A percentile compares a stretch with the other conserved stretches of the same genome.
Conservation (phyloP, 2,113 vertebrate genomes). For the Psilopsiagon aurifrons region DNA sequence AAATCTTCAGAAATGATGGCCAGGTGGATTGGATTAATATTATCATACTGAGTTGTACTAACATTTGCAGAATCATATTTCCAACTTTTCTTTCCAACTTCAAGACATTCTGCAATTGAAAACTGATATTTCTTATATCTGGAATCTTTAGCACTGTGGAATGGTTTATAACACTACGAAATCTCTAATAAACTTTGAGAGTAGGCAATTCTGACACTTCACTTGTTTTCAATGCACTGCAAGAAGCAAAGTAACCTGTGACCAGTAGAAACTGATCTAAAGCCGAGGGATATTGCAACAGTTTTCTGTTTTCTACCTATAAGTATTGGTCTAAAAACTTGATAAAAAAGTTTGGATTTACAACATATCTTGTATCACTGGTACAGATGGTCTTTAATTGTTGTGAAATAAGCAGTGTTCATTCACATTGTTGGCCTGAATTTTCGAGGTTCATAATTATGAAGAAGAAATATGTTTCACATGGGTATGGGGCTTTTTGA, state of each 20-base stretch:
- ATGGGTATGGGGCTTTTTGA: not conserved
- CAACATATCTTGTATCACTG: not conserved
- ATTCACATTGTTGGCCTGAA: not conserved
- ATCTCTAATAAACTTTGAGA: not conserved
- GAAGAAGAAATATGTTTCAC: not conserved
- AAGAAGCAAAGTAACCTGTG: not conserved
- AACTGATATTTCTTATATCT: not conserved
- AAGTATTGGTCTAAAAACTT: not conserved
- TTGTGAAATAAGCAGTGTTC: not conserved
- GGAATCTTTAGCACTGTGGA: too few species aligned
- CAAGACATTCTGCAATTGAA: not conserved
- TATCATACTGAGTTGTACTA: not conserved
- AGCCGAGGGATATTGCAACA: not conserved
- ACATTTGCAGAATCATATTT: not conserved
- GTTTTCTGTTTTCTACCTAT: not conserved
- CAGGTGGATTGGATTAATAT: not conserved
- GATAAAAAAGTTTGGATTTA: not conserved
- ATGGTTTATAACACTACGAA: not conserved
- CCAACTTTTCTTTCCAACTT: not conserved
- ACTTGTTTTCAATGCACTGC: not conserved
- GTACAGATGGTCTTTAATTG: not conserved
- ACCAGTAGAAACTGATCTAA: not conserved
- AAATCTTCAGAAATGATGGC: not conserved
- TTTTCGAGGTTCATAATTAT: not conserved
- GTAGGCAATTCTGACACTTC: not conserved